These are phyloP conservation scores for Prosapia bicincta DNA, from an alignment of 2,888 invertebrate species.

Conservation along the genomic window DNA sequence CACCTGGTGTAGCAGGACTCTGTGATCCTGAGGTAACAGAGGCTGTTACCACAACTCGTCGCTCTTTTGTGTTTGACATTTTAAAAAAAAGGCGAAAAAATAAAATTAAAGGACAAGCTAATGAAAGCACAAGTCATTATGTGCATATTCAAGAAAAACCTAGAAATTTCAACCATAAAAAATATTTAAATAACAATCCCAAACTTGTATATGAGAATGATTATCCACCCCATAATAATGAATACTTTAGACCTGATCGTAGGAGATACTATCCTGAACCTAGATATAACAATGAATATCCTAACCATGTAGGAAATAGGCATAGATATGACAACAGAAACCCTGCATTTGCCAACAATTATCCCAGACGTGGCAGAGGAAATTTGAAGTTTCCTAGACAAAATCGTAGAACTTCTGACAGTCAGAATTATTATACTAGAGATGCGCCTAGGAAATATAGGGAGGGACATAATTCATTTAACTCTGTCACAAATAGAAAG, in stretches of 20 bases:
- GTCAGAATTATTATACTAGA: not conserved
- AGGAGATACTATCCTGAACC: not conserved
- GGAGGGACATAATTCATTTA: not conserved
- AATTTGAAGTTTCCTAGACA: not conserved
- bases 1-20: not conserved
- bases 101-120: too few species aligned
- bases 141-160: not conserved
- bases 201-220: not conserved
- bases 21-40: not conserved
- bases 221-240: not conserved
- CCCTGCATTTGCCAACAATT: not conserved
- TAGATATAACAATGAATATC: not conserved
- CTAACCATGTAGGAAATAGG: not conserved
- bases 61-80: not conserved
- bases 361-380: not conserved
- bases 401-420: not conserved
- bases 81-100: not conserved
- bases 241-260: not conserved
- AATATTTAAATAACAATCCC: not conserved
- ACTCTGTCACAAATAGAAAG: not conserved
- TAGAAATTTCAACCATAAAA: not conserved
- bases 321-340: not conserved
- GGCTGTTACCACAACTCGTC: not conserved
- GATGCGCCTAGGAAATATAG: too few species aligned
- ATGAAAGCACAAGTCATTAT: too few species aligned